These are phyloP conservation scores for Eciton burchellii DNA, from an alignment of 1,140 invertebrate species.

Conservation along the genomic window DNA sequence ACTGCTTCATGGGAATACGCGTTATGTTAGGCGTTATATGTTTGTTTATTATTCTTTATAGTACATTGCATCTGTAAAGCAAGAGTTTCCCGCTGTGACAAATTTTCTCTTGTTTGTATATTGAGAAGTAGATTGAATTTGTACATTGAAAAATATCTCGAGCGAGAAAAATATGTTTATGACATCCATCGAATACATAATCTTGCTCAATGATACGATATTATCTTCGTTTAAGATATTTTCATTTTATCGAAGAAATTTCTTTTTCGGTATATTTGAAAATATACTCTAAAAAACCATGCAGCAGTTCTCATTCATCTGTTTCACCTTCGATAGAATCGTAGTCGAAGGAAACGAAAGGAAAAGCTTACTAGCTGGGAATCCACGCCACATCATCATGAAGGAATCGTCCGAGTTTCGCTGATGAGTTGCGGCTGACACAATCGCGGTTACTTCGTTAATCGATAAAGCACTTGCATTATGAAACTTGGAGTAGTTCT, in stretches of 20 bases:
- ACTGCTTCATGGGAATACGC: conserved; percentile 5
- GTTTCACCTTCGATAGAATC: neutral
- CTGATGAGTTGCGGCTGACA: neutral
- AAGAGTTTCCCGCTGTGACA: neutral
- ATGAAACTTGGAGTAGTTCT: conserved; percentile 27
- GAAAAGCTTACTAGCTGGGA: neutral
- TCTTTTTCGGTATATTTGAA: no score
- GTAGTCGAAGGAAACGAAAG: neutral
- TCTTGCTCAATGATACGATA: no score
- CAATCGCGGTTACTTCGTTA: conserved; percentile 7
- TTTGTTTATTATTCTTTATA: neutral
- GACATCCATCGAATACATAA: no score
- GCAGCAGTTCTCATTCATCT: neutral
- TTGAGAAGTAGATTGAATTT: neutral
- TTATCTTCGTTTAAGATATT: no score
- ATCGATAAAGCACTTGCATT: neutral
- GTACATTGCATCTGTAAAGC: neutral
- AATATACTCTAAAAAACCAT: neutral
- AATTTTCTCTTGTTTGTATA: neutral
- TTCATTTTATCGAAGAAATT: no score
- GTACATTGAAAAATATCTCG: no score
- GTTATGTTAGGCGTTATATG: neutral
- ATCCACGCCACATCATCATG: no score
- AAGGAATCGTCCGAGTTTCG: neutral
- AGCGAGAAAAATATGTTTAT: no score